Evolutionary conservation across 1,140 invertebrate species (phyloP).

Genomic region (Dinoponera quadriceps): DNA sequence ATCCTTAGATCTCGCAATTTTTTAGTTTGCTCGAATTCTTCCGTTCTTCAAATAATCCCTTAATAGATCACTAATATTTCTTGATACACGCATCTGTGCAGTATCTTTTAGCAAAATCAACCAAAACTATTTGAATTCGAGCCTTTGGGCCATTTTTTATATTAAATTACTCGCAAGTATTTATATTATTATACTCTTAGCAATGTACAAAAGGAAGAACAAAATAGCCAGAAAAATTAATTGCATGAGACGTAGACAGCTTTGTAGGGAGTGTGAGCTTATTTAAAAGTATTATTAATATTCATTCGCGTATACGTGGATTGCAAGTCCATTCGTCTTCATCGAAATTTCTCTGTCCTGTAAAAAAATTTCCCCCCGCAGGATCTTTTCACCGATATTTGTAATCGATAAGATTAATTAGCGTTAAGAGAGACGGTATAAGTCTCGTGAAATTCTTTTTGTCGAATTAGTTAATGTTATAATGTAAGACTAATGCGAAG

Average conservation of each 20-base stretch:
- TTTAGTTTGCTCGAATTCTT: constrained; percentile 27
- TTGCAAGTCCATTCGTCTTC: background rate
- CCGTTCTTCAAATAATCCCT: background rate
- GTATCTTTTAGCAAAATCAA: background rate
- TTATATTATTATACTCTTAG: constrained; percentile 20
- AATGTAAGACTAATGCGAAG: constrained; percentile 14
- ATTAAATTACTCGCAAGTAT: background rate
- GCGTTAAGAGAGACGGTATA: constrained; percentile 20
- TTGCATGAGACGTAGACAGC: background rate
- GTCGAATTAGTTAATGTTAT: constrained; percentile 21
- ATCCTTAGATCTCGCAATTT: background rate
- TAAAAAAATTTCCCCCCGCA: background rate
- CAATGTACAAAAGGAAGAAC: background rate
- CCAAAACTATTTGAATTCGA: background rate
- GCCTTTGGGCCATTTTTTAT: background rate
- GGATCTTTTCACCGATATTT: background rate
- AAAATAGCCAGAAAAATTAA: background rate
- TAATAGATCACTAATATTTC: background rate
- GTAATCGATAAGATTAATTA: constrained; percentile 14
- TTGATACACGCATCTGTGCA: background rate
- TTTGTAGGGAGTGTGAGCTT: constrained; percentile 7
- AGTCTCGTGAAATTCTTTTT: constrained; percentile 17
- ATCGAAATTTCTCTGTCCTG: background rate
- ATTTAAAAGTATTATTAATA: constrained; percentile 32
- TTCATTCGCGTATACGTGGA: background rate